Evolutionary conservation across 2,113 vertebrate genomes (phyloP).

Genomic region (Saccopteryx bilineata): DNA sequence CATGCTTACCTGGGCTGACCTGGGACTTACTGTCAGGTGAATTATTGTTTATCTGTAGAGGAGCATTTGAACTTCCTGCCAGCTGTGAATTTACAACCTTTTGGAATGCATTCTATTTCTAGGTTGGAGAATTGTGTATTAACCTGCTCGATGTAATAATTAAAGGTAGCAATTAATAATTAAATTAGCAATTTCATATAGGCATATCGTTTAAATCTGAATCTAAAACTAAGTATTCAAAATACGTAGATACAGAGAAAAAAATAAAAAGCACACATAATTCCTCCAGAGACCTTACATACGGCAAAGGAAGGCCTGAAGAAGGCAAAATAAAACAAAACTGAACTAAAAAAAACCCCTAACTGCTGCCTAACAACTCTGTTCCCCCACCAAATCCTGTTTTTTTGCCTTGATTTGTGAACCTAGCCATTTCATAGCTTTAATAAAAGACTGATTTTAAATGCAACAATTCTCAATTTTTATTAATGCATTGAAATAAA

Average conservation of each 20-base stretch:
- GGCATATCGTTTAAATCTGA: background rate
- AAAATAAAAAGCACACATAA: background rate
- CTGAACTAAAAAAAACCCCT: background rate
- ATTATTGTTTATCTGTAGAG: conserved; percentile 29
- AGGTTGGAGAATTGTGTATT: conserved; percentile 13
- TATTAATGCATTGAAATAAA: background rate
- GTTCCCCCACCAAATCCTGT: background rate
- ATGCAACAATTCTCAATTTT: background rate
- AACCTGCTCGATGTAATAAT: conserved; percentile 65
- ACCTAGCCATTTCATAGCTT: background rate
- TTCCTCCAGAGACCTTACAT: background rate
- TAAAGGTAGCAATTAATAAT: background rate
- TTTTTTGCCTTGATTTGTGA: background rate
- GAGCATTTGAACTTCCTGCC: conserved; percentile 24
- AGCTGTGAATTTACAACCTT: conserved; percentile 39
- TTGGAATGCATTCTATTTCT: conserved; percentile 8
- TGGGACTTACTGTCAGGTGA: background rate
- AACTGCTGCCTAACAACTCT: background rate
- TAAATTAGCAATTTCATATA: conserved; percentile 10
- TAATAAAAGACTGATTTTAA: conserved; percentile 48
- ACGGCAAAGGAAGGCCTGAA: background rate
- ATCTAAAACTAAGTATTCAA: background rate
- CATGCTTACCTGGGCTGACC: background rate
- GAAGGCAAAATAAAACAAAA: background rate
- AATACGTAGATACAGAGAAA: conserved; percentile 22